Conservation (phyloP, 2,888 invertebrate genomes). For the Dichetophora obliterata region DNA sequence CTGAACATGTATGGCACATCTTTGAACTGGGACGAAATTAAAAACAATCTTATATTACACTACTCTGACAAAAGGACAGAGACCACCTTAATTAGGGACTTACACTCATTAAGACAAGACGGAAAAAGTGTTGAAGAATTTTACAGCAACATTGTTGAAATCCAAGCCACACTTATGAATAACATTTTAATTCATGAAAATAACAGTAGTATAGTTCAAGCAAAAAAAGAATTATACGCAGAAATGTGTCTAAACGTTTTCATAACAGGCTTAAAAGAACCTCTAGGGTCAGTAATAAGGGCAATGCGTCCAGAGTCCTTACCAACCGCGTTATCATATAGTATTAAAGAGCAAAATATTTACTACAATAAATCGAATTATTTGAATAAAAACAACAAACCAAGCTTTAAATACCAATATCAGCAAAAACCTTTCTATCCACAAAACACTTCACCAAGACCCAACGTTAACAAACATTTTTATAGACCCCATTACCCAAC, state of each 20-base stretch:
- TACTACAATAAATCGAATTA: neutral
- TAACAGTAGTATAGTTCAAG: conserved; percentile 39
- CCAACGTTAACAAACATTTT: too few species aligned
- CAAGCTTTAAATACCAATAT: neutral
- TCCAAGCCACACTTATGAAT: conserved; percentile 44
- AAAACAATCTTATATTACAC: neutral
- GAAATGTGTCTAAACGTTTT: conserved; percentile 52
- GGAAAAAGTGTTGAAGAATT: conserved; percentile 44
- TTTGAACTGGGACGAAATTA: conserved; percentile 36
- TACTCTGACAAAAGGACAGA: conserved; percentile 24
- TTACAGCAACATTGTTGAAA: conserved; percentile 46
- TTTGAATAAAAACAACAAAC: too few species aligned
- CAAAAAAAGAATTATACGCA: conserved; percentile 44
- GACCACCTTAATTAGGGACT: conserved; percentile 14
- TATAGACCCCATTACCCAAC: too few species aligned
- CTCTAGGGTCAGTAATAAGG: conserved; percentile 49
- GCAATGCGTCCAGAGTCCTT: conserved; percentile 46
- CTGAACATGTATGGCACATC: conserved; percentile 9
- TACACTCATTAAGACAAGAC: conserved; percentile 35
- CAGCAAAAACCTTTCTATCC: neutral
- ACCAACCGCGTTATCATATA: conserved; percentile 41
- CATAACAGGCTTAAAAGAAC: conserved; percentile 49
- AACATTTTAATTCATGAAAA: conserved; percentile 48
- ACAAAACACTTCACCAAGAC: too few species aligned
- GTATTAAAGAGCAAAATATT: conserved; percentile 46